Evolutionary conservation across 2,113 vertebrate species (phyloP).

Genomic region (Tamias sibiricus): DNA sequence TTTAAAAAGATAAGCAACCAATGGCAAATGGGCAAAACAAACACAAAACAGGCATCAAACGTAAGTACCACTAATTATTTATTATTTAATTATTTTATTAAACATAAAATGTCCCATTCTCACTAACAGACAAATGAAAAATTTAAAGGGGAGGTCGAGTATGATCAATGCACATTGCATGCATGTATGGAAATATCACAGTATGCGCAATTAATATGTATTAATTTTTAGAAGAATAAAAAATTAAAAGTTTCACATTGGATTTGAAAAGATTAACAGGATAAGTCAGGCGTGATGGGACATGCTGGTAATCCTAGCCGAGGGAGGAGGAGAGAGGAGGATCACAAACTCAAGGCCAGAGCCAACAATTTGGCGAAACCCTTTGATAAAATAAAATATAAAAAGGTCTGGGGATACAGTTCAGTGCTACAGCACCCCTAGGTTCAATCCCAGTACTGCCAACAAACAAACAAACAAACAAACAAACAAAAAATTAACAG

Average conservation of each 20-base stretch:
- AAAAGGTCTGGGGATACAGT: too few relatives aligned
- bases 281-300: background rate
- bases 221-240: background rate
- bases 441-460: too few relatives aligned
- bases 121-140: constrained; percentile 33
- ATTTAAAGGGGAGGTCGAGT: background rate
- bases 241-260: background rate
- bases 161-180: background rate
- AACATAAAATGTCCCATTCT: background rate
- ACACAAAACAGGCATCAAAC: background rate
- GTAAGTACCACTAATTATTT: background rate
- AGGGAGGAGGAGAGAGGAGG: too few relatives aligned
- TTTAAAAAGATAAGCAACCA: constrained; percentile 12
- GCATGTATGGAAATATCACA: background rate
- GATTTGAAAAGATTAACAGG: constrained; percentile 41
- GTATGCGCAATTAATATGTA: background rate
- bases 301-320: too few relatives aligned
- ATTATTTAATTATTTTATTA: too few relatives aligned
- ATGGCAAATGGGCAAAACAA: background rate
- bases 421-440: too few relatives aligned
- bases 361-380: too few relatives aligned
- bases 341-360: too few relatives aligned
- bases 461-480: background rate
- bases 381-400: too few relatives aligned
- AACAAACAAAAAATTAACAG: constrained; percentile 23